Percentiles rank a stretch among this genome's conserved stretches.
Evolutionary conservation across 2,888 invertebrate species (phyloP).

Genomic region (Melolontha melolontha): DNA sequence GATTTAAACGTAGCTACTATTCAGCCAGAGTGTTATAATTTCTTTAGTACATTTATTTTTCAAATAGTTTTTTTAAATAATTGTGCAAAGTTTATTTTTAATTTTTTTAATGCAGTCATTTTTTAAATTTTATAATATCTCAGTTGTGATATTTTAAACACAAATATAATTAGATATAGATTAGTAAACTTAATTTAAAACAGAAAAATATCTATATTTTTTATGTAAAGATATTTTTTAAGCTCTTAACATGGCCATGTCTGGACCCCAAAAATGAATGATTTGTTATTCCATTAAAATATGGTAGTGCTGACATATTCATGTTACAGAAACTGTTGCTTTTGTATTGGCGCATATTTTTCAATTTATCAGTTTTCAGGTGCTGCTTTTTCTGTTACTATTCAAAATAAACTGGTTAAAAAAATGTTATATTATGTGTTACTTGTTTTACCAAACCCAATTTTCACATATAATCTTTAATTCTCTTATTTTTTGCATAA

Average conservation of each 20-base stretch:
- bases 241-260: too few relatives aligned
- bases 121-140: conserved; percentile 32
- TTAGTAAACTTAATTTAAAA: conserved; percentile 1
- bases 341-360: neutral
- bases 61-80: conserved; percentile 20
- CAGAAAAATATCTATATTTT: too few relatives aligned
- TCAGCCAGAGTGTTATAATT: too few relatives aligned
- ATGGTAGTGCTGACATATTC: neutral
- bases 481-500: too few relatives aligned
- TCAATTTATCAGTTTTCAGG: conserved; percentile 10
- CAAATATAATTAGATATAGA: conserved; percentile 9
- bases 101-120: conserved; percentile 30
- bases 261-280: neutral
- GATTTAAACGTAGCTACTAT: conserved; percentile 16
- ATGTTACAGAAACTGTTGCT: neutral
- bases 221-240: too few relatives aligned
- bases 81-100: conserved; percentile 13
- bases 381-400: conserved; percentile 32
- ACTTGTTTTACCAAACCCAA: neutral
- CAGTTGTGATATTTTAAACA: conserved; percentile 39
- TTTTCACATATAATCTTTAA: too few relatives aligned
- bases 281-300: too few relatives aligned
- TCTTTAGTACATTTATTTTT: neutral
- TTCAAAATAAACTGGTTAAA: conserved; percentile 13
- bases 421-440: neutral